phyloP scores from a whole-genome alignment of 2,113 vertebrate genomes.

The Tenebrosternarchus preto region DNA sequence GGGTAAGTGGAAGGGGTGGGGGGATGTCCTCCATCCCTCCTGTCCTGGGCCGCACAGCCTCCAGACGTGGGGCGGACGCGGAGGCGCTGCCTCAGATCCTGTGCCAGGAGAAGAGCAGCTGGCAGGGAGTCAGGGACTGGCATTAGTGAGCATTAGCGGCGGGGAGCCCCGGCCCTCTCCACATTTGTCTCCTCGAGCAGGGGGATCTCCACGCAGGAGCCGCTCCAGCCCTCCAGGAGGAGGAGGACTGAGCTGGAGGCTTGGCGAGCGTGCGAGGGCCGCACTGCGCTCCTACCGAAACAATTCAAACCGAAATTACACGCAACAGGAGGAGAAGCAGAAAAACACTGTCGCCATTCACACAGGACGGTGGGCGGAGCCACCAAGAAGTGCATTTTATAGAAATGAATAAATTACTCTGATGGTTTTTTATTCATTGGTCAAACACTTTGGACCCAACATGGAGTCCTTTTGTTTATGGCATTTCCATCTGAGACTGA shows the following conservation, averaged over 20 bases:
- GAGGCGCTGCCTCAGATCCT: conserved; percentile 60
- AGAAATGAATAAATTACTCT: no score
- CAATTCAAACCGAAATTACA: conserved; percentile 15
- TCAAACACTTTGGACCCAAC: no score
- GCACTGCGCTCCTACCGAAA: neutral
- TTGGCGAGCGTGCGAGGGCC: conserved; percentile 1
- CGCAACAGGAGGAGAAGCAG: neutral
- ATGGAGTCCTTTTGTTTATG: no score
- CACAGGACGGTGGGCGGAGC: no score
- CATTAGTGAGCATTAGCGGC: conserved; percentile 65
- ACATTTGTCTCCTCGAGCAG: conserved; percentile 62
- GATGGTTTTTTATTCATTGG: no score
- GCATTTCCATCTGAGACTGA: neutral
- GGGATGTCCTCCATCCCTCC: conserved; percentile 38
- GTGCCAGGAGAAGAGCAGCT: conserved; percentile 63
- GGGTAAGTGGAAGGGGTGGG: conserved; percentile 27
- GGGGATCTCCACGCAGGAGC: conserved; percentile 58
- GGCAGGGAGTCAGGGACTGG: conserved; percentile 62
- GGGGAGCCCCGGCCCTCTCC: conserved; percentile 57
- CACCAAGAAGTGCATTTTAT: no score
- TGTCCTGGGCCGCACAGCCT: conserved; percentile 43
- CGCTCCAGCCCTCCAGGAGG: conserved; percentile 51
- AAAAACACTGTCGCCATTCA: neutral
- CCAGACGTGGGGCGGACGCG: conserved; percentile 49
- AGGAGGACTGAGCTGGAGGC: conserved; percentile 38